Conservation (phyloP, 1,140 invertebrate genomes). For the Drosophila ananassae region DNA sequence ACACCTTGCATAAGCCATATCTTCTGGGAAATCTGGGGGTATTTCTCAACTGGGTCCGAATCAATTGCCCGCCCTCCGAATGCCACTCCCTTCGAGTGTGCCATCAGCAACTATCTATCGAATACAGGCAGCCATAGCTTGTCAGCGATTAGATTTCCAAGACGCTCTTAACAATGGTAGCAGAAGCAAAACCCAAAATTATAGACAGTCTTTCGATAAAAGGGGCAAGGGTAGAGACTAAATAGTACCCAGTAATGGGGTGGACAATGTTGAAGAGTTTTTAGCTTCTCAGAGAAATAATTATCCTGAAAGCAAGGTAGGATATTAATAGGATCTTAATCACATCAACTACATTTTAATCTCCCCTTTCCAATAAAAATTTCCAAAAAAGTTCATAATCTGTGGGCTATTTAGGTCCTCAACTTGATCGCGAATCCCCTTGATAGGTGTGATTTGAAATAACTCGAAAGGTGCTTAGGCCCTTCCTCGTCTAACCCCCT, state of each 20-base stretch:
- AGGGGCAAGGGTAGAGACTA: not conserved
- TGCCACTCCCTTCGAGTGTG: slow-evolving; percentile 39
- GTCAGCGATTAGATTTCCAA: slow-evolving; percentile 76
- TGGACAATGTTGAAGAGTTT: not conserved
- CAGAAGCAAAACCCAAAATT: slow-evolving; percentile 45
- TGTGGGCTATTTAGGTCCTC: not conserved
- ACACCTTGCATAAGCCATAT: slow-evolving; percentile 49
- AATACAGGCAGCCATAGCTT: slow-evolving; percentile 81
- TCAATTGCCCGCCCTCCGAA: slow-evolving; percentile 22
- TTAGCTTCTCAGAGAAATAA: too few species aligned
- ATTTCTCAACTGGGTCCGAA: slow-evolving; percentile 49
- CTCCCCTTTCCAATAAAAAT: not conserved
- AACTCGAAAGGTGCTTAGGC: not conserved
- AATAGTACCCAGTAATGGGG: slow-evolving; percentile 1
- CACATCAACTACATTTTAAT: too few species aligned
- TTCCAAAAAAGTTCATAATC: not conserved
- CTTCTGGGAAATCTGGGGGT: slow-evolving; percentile 59
- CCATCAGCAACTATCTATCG: slow-evolving; percentile 80
- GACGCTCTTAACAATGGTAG: slow-evolving; percentile 52
- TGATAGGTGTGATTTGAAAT: not conserved
- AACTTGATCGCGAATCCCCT: not conserved
- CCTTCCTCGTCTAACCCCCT: slow-evolving; percentile 5
- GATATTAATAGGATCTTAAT: too few species aligned
- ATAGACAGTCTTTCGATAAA: slow-evolving; percentile 7
- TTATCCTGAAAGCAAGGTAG: too few species aligned